Evolutionary conservation across 1,140 invertebrate species (phyloP).

Genomic region (Zaprionus ghesquierei): DNA sequence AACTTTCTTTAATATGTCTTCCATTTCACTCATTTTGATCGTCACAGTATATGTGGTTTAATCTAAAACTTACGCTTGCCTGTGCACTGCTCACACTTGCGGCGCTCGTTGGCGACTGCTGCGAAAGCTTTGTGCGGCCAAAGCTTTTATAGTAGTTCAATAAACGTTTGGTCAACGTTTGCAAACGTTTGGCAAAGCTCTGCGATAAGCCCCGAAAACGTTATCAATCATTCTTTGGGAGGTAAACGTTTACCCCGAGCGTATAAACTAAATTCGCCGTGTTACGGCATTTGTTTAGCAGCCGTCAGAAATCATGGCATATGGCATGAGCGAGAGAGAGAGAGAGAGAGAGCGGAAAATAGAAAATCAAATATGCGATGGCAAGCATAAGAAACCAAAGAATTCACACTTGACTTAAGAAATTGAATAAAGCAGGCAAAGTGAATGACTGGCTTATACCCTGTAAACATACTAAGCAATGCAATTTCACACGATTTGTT

Average conservation of each 20-base stretch:
- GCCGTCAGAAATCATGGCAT: slow-evolving; percentile 37
- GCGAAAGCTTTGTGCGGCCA: background rate
- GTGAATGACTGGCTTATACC: background rate
- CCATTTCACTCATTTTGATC: background rate
- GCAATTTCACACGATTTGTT: background rate
- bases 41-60: background rate
- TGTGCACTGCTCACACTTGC: background rate
- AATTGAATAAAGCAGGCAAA: background rate
- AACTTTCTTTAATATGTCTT: background rate
- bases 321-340: slow-evolving; percentile 36
- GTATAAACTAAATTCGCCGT: slow-evolving; percentile 21
- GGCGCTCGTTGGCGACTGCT: slow-evolving; percentile 9
- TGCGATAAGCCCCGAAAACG: slow-evolving; percentile 2
- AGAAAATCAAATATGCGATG: slow-evolving; percentile 69
- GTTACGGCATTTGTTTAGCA: slow-evolving; percentile 16
- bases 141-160: slow-evolving; percentile 28
- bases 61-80: background rate
- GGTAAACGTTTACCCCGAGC: slow-evolving; percentile 16
- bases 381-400: slow-evolving; percentile 49
- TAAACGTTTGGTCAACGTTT: slow-evolving; percentile 27
- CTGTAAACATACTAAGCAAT: too few species aligned
- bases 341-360: background rate
- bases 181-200: slow-evolving; percentile 13
- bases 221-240: slow-evolving; percentile 4
- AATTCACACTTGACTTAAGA: slow-evolving; percentile 38